Evolutionary conservation across 2,113 vertebrate species (phyloP), one percentile per base, ranked within the genome.

Genomic region (Hymenochirus boettgeri): DNA sequence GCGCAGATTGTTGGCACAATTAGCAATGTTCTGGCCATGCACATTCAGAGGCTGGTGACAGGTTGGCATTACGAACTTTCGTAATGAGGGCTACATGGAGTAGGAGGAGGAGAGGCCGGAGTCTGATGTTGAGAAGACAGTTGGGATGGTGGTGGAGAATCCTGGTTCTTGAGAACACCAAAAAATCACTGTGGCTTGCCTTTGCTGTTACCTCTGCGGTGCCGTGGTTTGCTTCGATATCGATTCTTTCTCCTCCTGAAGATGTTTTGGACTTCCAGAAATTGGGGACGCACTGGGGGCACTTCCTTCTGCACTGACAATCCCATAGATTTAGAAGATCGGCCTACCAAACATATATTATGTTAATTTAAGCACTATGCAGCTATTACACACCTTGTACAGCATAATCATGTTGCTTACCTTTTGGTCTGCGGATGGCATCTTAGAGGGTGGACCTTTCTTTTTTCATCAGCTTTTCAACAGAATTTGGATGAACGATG

Each of bases 401-500:
- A 19, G 17, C 15, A 13, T 5, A 55, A 15, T 22, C 23, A 12
- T 39, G 12, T 11, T 23, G 64, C 86, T 80, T 69, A 98, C 96
- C 95, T 82, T 79, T 92, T 98, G 22, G 90, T 75, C 58, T 93
- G 91, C n/a, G 71, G 87, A 75, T 19, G 93, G 90, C 17, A 94
- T 79, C 73, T 95, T 99, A 75, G 95, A 94, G 2, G 83, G 74
- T 69, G 88, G 85, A 5, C 91, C 88, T 70, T 96, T 99, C 78
- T 91, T 95, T n/a, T 81, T 92, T 97, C 83, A 99, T 98, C 75
- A 99, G 77, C 69, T 95, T 98, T 85, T 99, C 96, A 54, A 99
- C 91, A 51, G 96, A 89, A 1, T 95, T 97, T 70, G 96, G 83
- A 71, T 95, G 86, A 73, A 99, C 93, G 25, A 98, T 95, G 55